Evolutionary conservation across 1,140 invertebrate genomes (phyloP).

Genomic region (Drosophila auraria): DNA sequence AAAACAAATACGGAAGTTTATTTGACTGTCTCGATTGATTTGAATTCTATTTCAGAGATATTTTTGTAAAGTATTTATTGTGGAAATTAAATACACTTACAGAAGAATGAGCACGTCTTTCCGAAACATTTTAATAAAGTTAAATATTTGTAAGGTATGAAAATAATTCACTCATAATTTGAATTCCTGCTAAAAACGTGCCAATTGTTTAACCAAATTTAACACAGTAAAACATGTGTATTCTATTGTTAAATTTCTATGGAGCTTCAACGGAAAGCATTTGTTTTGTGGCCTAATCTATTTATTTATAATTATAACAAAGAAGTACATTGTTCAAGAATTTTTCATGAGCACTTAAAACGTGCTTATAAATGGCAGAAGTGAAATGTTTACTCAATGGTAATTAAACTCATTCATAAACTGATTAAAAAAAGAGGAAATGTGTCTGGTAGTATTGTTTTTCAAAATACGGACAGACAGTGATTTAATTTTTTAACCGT

Average conservation of each 20-base stretch:
- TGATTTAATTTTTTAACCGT: background rate
- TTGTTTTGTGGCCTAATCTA: background rate
- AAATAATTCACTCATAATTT: no score
- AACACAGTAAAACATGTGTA: background rate
- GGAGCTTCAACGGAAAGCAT: no score
- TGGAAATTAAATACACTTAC: no score
- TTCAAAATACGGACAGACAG: background rate
- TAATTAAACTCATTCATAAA: no score
- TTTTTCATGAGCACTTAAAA: background rate
- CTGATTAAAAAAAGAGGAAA: background rate
- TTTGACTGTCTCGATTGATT: background rate
- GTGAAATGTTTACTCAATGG: background rate
- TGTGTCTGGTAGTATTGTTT: background rate
- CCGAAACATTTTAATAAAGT: no score
- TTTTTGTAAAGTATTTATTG: background rate
- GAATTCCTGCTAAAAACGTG: background rate
- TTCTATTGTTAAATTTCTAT: background rate
- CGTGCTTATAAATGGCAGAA: background rate
- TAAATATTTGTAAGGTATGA: no score
- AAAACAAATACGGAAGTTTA: constrained; percentile 14
- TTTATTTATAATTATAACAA: background rate
- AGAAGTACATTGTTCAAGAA: background rate
- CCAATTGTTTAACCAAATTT: constrained; percentile 2
- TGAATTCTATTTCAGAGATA: background rate
- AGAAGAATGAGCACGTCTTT: no score